A percentile compares a stretch with the other conserved stretches of the same genome.
phyloP scores from a whole-genome alignment of 1,140 invertebrate genomes.

The Drepana arcuata region DNA sequence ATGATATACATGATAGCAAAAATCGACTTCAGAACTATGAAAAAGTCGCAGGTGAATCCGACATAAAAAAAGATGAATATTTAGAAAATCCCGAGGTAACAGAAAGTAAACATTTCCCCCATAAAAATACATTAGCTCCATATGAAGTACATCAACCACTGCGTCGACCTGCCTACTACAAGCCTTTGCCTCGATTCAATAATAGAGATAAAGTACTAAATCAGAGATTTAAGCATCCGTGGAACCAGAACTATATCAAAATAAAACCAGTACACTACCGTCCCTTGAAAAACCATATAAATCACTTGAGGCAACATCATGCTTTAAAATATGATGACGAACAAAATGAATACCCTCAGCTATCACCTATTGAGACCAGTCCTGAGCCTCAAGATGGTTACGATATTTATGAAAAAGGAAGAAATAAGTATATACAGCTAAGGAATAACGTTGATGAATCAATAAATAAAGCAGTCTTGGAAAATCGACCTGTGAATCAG shows the following conservation, averaged over 20 bases:
- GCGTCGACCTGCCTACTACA: conserved; percentile 52
- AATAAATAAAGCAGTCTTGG: conserved; percentile 39
- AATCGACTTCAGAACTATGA: conserved; percentile 51
- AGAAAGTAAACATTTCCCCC: conserved; percentile 39
- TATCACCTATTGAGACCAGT: conserved; percentile 22
- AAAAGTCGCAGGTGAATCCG: conserved; percentile 35
- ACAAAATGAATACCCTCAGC: conserved; percentile 61
- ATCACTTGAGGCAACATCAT: conserved; percentile 51
- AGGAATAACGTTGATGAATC: conserved; percentile 54
- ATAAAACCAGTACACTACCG: conserved; percentile 53
- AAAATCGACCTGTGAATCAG: conserved; percentile 34
- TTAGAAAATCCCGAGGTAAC: conserved; percentile 43
- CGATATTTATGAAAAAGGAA: conserved; percentile 63
- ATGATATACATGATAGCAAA: conserved; percentile 49
- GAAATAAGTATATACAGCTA: conserved; percentile 39
- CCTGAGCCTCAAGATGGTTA: conserved; percentile 49
- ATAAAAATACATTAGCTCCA: conserved; percentile 42
- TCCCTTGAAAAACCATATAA: conserved; percentile 54
- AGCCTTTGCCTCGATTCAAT: conserved; percentile 17
- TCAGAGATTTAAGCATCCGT: conserved; percentile 55
- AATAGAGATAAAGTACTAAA: conserved; percentile 43
- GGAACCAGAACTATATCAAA: conserved; percentile 55
- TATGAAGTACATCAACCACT: conserved; percentile 57
- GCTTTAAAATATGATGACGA: conserved; percentile 58
- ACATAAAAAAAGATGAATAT: conserved; percentile 42